Evolutionary conservation across 1,140 invertebrate genomes (phyloP).

Genomic region (Hypsibius dujardini): DNA sequence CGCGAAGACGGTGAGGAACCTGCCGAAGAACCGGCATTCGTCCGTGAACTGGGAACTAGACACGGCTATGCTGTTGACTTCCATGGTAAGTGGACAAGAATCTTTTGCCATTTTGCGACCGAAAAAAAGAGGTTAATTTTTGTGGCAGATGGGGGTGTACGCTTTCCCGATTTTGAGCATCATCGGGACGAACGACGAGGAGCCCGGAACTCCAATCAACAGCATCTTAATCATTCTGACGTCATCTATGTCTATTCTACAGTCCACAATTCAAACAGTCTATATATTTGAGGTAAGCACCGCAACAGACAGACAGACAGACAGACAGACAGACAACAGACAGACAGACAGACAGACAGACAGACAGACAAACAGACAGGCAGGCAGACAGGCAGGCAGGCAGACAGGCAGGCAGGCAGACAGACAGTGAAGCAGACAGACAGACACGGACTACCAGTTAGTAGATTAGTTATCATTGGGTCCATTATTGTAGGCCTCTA

Average conservation of each 20-base stretch:
- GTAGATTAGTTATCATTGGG: too few relatives aligned
- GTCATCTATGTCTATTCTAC: conserved; percentile 22
- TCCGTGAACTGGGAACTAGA: conserved; percentile 15
- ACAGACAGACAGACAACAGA: too few relatives aligned
- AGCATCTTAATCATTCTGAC: conserved; percentile 7
- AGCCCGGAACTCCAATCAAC: not conserved
- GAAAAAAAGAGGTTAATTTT: not conserved
- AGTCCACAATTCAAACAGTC: conserved; percentile 76
- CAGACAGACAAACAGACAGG: too few relatives aligned
- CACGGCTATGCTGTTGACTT: conserved; percentile 1
- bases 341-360: too few relatives aligned
- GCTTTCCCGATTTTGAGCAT: conserved; percentile 73
- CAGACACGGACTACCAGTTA: too few relatives aligned
- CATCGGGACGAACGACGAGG: conserved; percentile 40
- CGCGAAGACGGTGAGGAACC: not conserved
- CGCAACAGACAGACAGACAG: too few relatives aligned
- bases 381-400: too few relatives aligned
- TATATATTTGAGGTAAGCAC: conserved; percentile 44
- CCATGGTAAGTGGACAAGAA: conserved; percentile 1
- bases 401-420: too few relatives aligned
- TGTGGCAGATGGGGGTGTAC: conserved; percentile 7
- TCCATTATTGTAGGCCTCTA: not conserved
- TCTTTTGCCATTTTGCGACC: not conserved
- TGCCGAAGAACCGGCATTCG: not conserved
- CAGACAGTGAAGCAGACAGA: too few relatives aligned